Conservation (phyloP, 1,140 invertebrate species). For the Goniozus legneri region DNA sequence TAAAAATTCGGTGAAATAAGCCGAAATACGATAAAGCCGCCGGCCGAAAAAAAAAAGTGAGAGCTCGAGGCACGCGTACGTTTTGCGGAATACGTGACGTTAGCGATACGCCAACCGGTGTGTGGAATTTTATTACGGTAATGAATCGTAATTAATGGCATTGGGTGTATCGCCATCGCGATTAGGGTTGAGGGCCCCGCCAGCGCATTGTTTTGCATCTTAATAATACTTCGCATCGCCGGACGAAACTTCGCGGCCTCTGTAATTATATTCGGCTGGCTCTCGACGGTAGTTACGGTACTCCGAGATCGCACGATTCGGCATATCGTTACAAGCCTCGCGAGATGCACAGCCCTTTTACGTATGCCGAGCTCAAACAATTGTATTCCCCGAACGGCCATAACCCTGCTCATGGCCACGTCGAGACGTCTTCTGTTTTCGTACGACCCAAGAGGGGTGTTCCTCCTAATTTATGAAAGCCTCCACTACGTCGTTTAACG, state of each 20-base stretch:
- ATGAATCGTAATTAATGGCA: neutral
- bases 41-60: too few relatives aligned
- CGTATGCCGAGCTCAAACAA: conserved; percentile 26
- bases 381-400: conserved; percentile 28
- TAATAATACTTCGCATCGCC: neutral
- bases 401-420: conserved; percentile 17
- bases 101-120: too few relatives aligned
- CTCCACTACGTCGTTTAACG: conserved; percentile 23
- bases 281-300: neutral
- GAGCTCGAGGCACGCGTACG: neutral
- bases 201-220: neutral
- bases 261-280: conserved; percentile 21
- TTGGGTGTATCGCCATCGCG: neutral
- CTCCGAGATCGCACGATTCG: conserved; percentile 9
- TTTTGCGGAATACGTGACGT: too few relatives aligned
- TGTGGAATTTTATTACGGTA: too few relatives aligned
- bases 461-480: conserved; percentile 29
- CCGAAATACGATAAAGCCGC: too few relatives aligned
- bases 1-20: too few relatives aligned
- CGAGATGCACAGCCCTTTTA: conserved; percentile 13
- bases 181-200: neutral
- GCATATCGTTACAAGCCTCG: conserved; percentile 16
- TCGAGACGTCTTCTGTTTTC: conserved; percentile 16
- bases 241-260: neutral
- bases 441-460: conserved; percentile 20